Evolutionary conservation across 2,888 invertebrate species (phyloP), one percentile per base, ranked within the genome.

Genomic region (Microctonus brassicae): DNA sequence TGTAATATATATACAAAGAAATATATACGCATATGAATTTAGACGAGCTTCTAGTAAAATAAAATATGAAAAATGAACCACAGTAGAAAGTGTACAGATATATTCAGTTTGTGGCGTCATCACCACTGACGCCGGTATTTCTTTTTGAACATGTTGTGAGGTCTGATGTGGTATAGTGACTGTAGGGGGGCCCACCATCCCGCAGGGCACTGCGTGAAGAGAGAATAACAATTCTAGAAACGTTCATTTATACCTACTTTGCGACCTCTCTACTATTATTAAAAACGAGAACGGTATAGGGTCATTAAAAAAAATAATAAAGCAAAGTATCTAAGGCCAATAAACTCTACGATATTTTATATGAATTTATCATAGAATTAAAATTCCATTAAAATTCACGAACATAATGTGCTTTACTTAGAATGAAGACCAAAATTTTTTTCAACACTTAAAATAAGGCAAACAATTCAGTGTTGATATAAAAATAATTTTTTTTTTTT

Each of bases 131-230:
- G 63, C 77, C 81, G 80, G 81, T 65, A n/a, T 47, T 47, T 47
- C 17, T 75, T 80, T 84, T 84, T 82, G 83, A 82, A 73, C 81
- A 64, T 77, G 77, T 76, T 81, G 83, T 81, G 84, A 76, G 84
- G 82, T 78, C 79, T 66, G 57, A 62, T 61, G 62, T 73, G 17
- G 47, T 47, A n/a, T n/a, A 7, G 17, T 76, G 3, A 2, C 55
- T 13, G 55, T 10, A 13, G 55, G 55, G 55, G 55, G 17, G 17
- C 0, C 5, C 6, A 47, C 47, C 47, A 76, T n/a, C 84, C 80
- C 73, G 76, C 70, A 24, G 80, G 71, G 80, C 76, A 33, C 80
- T 76, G 76, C 77, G 75, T 76, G 76, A 76, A 79, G 80, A 79
- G 78, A 72, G 81, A 78, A 82, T 81, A 80, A 82, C 81, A 80